Evolutionary conservation across 2,888 invertebrate genomes (phyloP), one percentile per base, ranked within the genome.

Genomic region (Hirudinaria manillensis): DNA sequence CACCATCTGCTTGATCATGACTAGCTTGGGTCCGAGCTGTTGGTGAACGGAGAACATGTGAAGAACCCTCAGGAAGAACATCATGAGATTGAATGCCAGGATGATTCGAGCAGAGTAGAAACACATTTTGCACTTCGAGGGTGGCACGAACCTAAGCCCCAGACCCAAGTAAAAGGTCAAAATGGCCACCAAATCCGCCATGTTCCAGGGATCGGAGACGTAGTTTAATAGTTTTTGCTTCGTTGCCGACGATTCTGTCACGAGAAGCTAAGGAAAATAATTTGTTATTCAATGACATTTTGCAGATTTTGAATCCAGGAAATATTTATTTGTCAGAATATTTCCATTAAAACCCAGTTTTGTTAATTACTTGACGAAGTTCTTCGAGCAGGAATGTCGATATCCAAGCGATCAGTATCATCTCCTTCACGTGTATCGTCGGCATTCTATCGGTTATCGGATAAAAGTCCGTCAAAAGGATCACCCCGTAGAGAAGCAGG

Each of bases 1-100:
- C 76, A 84, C 83, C 85, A 85, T 85, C 79, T 81, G 78, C n/a
- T 81, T 80, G 72, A 85, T 85, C 85, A 85, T 85, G 56, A 84
- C 83, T 24, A 85, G 81, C 75, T 84, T 85, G 10, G 85, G 84
- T 68, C 85, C 85, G 7, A 85, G 82, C 74, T 82, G 80, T 76
- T 82, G 81, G 77, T 82, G 81, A 10, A 84, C 82, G 29, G 84
- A 83, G 77, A 84, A 84, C 36, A 84, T 84, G 77, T 84, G 84
- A 34, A 85, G 80, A 53, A 84, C 79, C 51, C 84, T 79, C 75
- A 83, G 81, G 78, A 81, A 84, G 77, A 84, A 84, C n/a, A 81
- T 80, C 70, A 85, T 81, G 56, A 86, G 81, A 77, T 84, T 84
- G 53, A 86, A 71, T 6, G 83, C 81, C 38, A 85, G 81, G 38